Conservation (phyloP, 2,797 vertebrate species). For the Periophthalmus magnuspinnatus region DNA sequence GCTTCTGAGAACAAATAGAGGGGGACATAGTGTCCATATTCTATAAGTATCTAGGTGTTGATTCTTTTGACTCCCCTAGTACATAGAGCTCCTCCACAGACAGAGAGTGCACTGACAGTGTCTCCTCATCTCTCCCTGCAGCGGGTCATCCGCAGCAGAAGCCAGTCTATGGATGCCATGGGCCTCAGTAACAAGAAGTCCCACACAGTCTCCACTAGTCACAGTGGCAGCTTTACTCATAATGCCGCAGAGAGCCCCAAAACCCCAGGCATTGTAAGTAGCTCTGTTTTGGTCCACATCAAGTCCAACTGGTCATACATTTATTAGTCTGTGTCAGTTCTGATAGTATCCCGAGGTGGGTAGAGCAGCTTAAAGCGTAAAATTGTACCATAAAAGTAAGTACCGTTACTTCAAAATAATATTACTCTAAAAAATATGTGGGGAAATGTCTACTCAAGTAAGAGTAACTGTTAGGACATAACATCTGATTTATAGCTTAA, state of each 20-base stretch:
- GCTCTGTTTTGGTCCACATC: slow-evolving; percentile 50
- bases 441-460: neutral
- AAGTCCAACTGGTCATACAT: slow-evolving; percentile 35
- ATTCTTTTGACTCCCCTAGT: neutral
- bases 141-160: slow-evolving; percentile 91
- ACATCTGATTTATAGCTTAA: neutral
- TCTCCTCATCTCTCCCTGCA: slow-evolving; percentile 80
- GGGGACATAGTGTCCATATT: too few species aligned
- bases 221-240: slow-evolving; percentile 90
- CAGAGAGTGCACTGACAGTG: slow-evolving; percentile 58
- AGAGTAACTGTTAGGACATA: neutral
- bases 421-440: neutral
- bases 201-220: slow-evolving; percentile 89
- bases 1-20: too few species aligned
- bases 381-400: neutral
- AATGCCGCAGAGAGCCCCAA: slow-evolving; percentile 88
- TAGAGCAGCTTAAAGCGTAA: neutral
- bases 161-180: slow-evolving; percentile 91
- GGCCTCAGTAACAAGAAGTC: slow-evolving; percentile 90
- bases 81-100: slow-evolving; percentile 5
- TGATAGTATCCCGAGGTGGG: neutral
- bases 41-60: too few species aligned
- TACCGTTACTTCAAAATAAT: neutral
- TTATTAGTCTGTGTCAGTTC: slow-evolving; percentile 2
- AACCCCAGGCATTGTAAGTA: slow-evolving; percentile 90